phyloP scores from a whole-genome alignment of 1,140 invertebrate genomes.

The Melitaea cinxia region DNA sequence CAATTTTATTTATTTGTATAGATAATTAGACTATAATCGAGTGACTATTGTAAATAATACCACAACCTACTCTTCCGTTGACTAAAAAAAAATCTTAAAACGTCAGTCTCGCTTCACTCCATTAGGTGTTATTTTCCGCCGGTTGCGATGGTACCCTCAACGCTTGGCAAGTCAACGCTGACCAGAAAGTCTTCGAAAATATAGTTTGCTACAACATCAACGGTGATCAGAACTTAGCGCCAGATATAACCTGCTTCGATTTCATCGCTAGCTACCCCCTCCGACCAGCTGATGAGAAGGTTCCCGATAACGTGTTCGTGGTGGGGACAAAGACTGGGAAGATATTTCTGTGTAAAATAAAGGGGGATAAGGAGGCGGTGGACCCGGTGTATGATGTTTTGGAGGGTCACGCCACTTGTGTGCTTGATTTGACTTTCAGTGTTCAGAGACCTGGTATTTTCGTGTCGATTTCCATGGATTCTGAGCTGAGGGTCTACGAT shows the following conservation, averaged over 20 bases:
- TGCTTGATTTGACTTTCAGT: slow-evolving; percentile 62
- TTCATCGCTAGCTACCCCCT: slow-evolving; percentile 58
- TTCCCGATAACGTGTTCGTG: slow-evolving; percentile 53
- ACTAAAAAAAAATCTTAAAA: too few relatives aligned
- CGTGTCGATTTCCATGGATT: slow-evolving; percentile 63
- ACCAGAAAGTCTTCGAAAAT: slow-evolving; percentile 55
- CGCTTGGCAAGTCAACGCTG: slow-evolving; percentile 62
- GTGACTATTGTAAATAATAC: too few relatives aligned
- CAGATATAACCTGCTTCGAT: slow-evolving; percentile 65
- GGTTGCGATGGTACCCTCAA: slow-evolving; percentile 61
- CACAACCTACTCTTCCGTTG: too few relatives aligned
- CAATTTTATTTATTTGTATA: too few relatives aligned
- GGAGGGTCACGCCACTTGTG: slow-evolving; percentile 54
- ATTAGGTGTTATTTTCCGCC: slow-evolving; percentile 56
- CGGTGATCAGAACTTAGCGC: slow-evolving; percentile 40
- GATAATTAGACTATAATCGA: too few relatives aligned
- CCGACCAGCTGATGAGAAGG: slow-evolving; percentile 49
- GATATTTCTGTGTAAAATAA: slow-evolving; percentile 56
- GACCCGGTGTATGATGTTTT: slow-evolving; percentile 61
- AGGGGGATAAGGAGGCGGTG: slow-evolving; percentile 25
- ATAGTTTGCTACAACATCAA: slow-evolving; percentile 57
- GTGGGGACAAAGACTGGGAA: slow-evolving; percentile 57
- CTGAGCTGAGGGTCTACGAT: slow-evolving; percentile 64
- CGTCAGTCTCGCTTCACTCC: neutral
- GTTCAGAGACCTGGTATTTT: slow-evolving; percentile 57